Conservation (phyloP, 1,140 invertebrate genomes). For the Hetaerina americana region DNA sequence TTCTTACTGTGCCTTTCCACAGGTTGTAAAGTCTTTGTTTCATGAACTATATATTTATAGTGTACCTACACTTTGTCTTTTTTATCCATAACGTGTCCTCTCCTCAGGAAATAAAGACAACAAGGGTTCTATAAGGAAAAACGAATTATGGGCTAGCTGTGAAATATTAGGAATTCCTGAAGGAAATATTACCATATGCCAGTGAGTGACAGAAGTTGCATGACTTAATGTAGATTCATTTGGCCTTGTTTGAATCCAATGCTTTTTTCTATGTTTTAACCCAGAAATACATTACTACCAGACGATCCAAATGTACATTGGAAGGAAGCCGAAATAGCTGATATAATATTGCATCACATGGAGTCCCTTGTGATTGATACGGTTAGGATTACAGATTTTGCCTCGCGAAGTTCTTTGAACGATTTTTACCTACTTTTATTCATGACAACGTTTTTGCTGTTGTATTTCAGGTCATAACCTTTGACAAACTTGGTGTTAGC, state of each 20-base stretch:
- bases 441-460: neutral
- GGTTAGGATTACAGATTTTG: too few species aligned
- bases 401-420: too few species aligned
- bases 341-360: conserved; percentile 54
- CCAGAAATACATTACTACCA: conserved; percentile 50
- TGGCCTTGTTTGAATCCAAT: conserved; percentile 13
- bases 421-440: neutral
- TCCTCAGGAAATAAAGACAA: conserved; percentile 58
- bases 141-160: conserved; percentile 70
- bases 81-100: conserved; percentile 13
- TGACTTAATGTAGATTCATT: neutral
- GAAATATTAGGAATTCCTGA: conserved; percentile 59
- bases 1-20: conserved; percentile 76
- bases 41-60: neutral
- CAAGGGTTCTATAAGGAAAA: conserved; percentile 47
- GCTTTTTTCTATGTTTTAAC: conserved; percentile 14
- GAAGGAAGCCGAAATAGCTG: conserved; percentile 56
- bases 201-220: conserved; percentile 20
- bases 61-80: too few species aligned
- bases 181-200: conserved; percentile 53
- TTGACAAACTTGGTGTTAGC: conserved; percentile 82
- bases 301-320: conserved; percentile 63
- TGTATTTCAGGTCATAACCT: conserved; percentile 56
- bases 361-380: conserved; percentile 64
- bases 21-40: conserved; percentile 41